Base-by-base conservation (phyloP, 2,888 invertebrate genomes). In the Ochropleura leucogaster region DNA sequence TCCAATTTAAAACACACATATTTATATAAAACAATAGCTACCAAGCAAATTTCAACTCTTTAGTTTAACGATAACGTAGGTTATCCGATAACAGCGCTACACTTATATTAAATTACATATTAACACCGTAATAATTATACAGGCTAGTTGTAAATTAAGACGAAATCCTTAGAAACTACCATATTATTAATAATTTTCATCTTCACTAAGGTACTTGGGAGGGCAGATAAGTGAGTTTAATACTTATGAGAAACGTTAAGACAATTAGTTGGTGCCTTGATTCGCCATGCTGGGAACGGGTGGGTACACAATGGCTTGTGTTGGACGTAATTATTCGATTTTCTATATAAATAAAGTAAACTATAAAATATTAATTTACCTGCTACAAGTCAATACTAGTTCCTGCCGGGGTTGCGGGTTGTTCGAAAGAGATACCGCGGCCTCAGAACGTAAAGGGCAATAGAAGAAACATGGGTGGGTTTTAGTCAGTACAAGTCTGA, bases 141-240 rank as follows among this genome's bases (percentile, higher is more conserved):
- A 3, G 6, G 30, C 47, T 74, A 62, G 57, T 60, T 62, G 60
- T 72, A 76, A 78, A 85, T 83, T 76, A 79, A 79, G 77, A 74
- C 60, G 63, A 76, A 77, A 77, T 82, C 77, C 76, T 83, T 70
- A 77, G 77, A 78, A 74, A 82, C 73, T 73, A 66, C 59, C 72
- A 68, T 62, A 82, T 51, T 49, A 74, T 59, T 87, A 86, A 86
- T 84, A 84, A 85, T 86, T 89, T 88, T 88, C 87, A 84, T 84
- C 79, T 69, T 70, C 78, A 69, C 72, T 68, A 47, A 57, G 68
- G 68, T 78, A 69, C 75, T 78, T 67, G 82, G 82, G 81, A 73
- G 71, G 62, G 76, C 49, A 83, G 85, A 86, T 90, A 88, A 89
- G 87, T 89, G 86, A 86, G 80, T 87, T 87, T 85, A 83, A 83